Conservation (phyloP, 2,113 vertebrate genomes). For the Ptychochromis oligacanthus region DNA sequence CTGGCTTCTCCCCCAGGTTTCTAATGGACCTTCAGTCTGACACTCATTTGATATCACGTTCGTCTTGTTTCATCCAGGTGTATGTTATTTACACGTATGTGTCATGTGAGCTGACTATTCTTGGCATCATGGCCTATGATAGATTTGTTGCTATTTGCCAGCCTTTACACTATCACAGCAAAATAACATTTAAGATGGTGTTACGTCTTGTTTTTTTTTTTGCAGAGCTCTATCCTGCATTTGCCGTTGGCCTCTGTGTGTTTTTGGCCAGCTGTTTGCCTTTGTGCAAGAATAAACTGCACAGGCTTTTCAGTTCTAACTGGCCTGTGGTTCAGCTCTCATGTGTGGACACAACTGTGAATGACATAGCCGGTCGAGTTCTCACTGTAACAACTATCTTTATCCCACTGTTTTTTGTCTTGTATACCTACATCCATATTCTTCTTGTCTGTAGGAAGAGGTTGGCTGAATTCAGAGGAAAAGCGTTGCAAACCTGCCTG, state of each 20-base stretch:
- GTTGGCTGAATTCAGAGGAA: conserved; percentile 12
- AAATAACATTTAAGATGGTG: not conserved
- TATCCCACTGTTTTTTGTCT: not conserved
- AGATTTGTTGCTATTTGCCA: too few relatives aligned
- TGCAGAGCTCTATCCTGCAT: not conserved
- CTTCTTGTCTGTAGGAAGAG: conserved; percentile 3
- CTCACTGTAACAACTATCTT: fast-evolving
- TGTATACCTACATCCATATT: conserved; percentile 24
- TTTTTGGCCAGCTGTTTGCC: not conserved
- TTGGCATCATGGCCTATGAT: too few relatives aligned
- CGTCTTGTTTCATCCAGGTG: conserved; percentile 10
- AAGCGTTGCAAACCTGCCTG: conserved; percentile 39
- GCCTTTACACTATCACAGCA: too few relatives aligned
- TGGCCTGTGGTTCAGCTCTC: conserved; percentile 30
- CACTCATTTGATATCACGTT: conserved; percentile 27
- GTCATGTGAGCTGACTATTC: not conserved
- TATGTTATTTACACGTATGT: conserved; percentile 25
- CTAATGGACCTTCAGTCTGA: conserved; percentile 32
- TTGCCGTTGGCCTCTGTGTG: not conserved
- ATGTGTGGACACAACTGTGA: conserved; percentile 1
- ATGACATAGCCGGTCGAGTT: not conserved
- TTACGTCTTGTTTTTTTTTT: not conserved
- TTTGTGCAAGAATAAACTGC: conserved; percentile 15
- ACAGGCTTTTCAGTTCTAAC: conserved; percentile 17
- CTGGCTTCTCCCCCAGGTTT: conserved; percentile 46